Conservation (phyloP, 1,140 invertebrate genomes). For the Drosophila burlai region DNA sequence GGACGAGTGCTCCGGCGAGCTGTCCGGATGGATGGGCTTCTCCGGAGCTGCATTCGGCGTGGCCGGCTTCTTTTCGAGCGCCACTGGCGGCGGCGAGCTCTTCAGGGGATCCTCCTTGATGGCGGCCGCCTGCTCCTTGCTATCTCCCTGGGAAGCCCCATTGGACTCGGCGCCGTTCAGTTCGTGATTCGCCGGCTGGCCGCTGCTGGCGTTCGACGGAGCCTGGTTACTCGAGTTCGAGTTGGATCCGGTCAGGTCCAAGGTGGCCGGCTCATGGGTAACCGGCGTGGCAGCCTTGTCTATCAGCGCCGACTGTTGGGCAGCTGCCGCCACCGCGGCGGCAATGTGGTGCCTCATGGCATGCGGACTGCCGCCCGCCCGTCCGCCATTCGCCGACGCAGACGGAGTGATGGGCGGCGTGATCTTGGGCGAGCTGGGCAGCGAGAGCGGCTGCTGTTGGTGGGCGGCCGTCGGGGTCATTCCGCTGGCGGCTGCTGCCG, state of each 20-base stretch:
- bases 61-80: slow-evolving; percentile 64
- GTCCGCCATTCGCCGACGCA: slow-evolving; percentile 43
- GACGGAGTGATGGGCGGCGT: slow-evolving; percentile 56
- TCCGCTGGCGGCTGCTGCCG: slow-evolving; percentile 61
- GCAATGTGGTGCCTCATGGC: slow-evolving; percentile 78
- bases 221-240: slow-evolving; percentile 81
- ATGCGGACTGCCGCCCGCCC: slow-evolving; percentile 71
- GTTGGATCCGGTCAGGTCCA: slow-evolving; percentile 81
- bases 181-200: slow-evolving; percentile 59
- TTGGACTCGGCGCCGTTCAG: slow-evolving; percentile 71
- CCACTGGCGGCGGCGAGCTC: slow-evolving; percentile 49
- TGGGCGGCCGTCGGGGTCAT: slow-evolving; percentile 73
- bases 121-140: slow-evolving; percentile 44
- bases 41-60: slow-evolving; percentile 58
- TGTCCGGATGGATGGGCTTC: slow-evolving; percentile 66
- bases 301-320: slow-evolving; percentile 59
- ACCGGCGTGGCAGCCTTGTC: slow-evolving; percentile 54
- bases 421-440: slow-evolving; percentile 76
- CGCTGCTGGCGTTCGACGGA: slow-evolving; percentile 69
- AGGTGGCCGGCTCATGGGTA: slow-evolving; percentile 74
- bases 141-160: slow-evolving; percentile 56
- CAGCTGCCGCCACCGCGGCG: slow-evolving; percentile 61
- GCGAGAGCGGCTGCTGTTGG: slow-evolving; percentile 67
- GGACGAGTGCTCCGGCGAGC: slow-evolving; percentile 61
- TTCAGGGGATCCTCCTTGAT: slow-evolving; percentile 60